Percentiles rank a stretch among this genome's conserved stretches.
Conservation (phyloP, 2,888 invertebrate species). For the Macaria notata region DNA sequence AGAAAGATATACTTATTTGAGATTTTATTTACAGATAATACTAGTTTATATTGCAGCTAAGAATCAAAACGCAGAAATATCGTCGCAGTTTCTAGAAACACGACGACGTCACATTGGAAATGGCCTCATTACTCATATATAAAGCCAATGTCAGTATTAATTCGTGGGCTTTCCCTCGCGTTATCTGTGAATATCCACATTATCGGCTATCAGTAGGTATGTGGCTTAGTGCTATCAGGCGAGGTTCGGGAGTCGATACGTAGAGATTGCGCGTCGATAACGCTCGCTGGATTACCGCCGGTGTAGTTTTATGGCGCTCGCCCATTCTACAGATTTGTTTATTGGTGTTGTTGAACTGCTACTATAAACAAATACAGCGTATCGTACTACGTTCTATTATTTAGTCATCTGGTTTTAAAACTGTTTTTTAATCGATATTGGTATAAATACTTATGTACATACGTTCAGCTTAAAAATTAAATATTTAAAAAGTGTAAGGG, state of each 20-base stretch:
- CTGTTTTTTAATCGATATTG: no score
- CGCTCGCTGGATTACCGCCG: constrained; percentile 14
- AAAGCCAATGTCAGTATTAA: constrained; percentile 5
- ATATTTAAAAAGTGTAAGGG: no score
- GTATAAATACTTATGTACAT: no score
- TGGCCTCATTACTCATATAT: constrained; percentile 4
- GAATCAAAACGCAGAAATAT: no score
- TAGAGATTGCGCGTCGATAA: constrained; percentile 40
- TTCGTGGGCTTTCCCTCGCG: constrained; percentile 9
- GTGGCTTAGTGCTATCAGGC: not conserved
- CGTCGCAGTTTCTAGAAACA: no score
- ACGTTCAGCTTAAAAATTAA: no score
- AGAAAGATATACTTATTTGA: constrained; percentile 10
- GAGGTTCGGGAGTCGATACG: constrained; percentile 20
- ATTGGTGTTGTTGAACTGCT: constrained; percentile 10
- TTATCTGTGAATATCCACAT: constrained; percentile 1
- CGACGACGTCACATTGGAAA: no score
- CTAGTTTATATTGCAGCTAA: no score
- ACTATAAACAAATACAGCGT: not conserved
- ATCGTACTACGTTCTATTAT: no score
- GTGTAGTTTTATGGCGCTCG: constrained; percentile 16
- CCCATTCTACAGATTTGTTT: constrained; percentile 21
- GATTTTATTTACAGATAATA: no score
- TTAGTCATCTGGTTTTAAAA: no score
- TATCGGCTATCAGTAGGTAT: constrained; percentile 1